Conservation (phyloP, 1,140 invertebrate species). For the Eueides isabella region DNA sequence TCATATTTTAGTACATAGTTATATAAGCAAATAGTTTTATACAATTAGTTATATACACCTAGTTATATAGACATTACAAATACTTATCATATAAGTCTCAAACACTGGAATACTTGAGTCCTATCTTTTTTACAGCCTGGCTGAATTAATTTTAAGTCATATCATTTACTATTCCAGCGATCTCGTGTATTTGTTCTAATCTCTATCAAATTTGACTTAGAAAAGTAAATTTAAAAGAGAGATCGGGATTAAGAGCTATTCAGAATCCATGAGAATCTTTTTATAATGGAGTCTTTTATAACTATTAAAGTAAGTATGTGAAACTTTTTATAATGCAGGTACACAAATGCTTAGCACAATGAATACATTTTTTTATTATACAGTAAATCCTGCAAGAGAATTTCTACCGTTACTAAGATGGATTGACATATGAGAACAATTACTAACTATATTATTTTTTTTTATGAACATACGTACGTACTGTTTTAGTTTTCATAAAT, state of each 20-base stretch:
- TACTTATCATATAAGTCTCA: too few species aligned
- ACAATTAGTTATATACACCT: too few species aligned
- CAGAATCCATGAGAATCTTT: constrained; percentile 1
- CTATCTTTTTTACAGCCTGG: too few species aligned
- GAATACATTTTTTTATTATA: not conserved
- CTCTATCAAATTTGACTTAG: not conserved
- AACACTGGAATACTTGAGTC: too few species aligned
- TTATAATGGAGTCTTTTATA: not conserved
- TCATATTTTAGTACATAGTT: too few species aligned
- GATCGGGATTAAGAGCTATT: not conserved
- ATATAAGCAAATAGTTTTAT: too few species aligned
- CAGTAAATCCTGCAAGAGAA: not conserved
- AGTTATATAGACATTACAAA: too few species aligned
- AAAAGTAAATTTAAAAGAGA: not conserved
- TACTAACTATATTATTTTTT: too few species aligned
- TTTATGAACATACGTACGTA: too few species aligned
- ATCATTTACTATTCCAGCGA: not conserved
- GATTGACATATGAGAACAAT: too few species aligned
- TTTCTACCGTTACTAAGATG: not conserved
- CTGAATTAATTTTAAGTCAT: too few species aligned
- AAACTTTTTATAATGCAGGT: constrained; percentile 1
- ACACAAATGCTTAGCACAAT: not conserved
- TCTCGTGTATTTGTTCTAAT: not conserved
- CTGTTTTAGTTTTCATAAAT: too few species aligned
- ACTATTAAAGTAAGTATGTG: not conserved